phyloP scores from a whole-genome alignment of 2,113 vertebrate genomes.

The Leiothrix lutea region DNA sequence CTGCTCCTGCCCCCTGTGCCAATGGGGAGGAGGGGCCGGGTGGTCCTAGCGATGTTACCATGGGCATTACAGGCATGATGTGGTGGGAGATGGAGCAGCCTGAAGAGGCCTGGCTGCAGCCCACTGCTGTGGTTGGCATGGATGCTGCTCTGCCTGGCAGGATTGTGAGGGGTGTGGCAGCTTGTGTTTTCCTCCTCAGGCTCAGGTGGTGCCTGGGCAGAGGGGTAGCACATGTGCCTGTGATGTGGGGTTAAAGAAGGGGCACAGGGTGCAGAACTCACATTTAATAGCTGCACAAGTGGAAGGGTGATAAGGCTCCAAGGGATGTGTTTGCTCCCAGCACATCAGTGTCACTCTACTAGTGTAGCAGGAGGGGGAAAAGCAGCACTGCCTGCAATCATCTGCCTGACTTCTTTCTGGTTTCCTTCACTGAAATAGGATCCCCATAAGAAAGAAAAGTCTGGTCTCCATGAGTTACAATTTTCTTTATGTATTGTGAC shows the following conservation, averaged over 20 bases:
- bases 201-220: neutral
- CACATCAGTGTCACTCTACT: neutral
- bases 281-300: neutral
- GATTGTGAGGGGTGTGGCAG: neutral
- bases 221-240: neutral
- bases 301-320: neutral
- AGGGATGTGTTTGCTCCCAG: neutral
- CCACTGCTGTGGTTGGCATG: fast-evolving
- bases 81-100: neutral
- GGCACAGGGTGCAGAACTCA: neutral
- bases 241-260: neutral
- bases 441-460: fast-evolving
- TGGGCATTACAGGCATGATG: fast-evolving
- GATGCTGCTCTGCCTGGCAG: neutral
- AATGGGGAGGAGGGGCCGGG: fast-evolving
- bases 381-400: neutral
- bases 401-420: neutral
- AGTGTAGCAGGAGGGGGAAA: neutral
- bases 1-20: neutral
- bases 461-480: neutral
- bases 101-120: neutral
- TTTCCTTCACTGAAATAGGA: neutral
- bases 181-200: neutral
- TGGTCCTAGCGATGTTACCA: fast-evolving
- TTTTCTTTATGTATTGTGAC: neutral